Base-by-base conservation (phyloP, 2,888 invertebrate species). In the Noctua janthe region DNA sequence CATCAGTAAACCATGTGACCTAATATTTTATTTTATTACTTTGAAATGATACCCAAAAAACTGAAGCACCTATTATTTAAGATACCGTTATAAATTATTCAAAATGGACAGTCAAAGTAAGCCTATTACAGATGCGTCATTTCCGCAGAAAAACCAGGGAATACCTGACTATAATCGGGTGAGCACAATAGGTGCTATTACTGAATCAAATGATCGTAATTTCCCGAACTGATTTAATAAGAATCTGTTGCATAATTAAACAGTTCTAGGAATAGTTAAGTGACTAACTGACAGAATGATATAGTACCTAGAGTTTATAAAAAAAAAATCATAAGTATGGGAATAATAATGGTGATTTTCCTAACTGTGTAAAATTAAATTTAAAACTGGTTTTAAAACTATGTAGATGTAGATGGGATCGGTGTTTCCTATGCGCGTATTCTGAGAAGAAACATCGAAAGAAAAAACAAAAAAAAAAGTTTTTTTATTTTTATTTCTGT, bases 161-260 rank as follows among this genome's bases (percentile, higher is more conserved):
- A 10, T 35, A 13, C 67, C 43, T 51, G 1, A 20, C 13, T 10
- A 10, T 7, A 7, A 23, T 0, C 29, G 23, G 17, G 17, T 35
- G 15, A 13, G 5, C 0, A 39, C 6, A 59, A 67, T 47, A 39
- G 20, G 1, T 17, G 15, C 7, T 47, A 17, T 7, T n/a, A 23
- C 17, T 43, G 29, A 29, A 23, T 51, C 17, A 10, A 39, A 67
- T 56, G 10, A 17, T 20, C 2, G 66, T 54, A 59, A n/a, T 74
- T 78, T 56, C 17, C 35, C 2, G 13, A 17, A 8, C 3, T 1
- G 35, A 29, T 23, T 29, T 59, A 39, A 23, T 69, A 29, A 13
- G 69, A 78, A 78, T 43, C 49, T 10, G 29, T 71, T 71, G 39
- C 47, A 49, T 54, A n/a, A 66, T 71, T 71, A 10, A 49, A 29